phyloP scores from a whole-genome alignment of 2,888 invertebrate genomes.

The Embidobia sp. region DNA sequence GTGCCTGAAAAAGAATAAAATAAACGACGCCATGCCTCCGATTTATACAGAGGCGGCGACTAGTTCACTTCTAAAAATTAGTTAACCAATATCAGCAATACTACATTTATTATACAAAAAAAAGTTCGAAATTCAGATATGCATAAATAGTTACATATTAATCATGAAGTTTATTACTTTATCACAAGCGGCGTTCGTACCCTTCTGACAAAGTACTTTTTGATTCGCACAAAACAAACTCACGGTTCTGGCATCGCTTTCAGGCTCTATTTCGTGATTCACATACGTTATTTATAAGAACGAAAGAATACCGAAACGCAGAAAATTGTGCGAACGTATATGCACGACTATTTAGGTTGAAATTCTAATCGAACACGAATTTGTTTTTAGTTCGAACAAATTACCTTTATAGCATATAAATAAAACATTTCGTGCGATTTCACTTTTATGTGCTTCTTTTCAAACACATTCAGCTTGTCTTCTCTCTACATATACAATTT shows the following conservation, averaged over 20 bases:
- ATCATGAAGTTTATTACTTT: conserved; percentile 22
- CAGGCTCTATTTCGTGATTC: conserved; percentile 60
- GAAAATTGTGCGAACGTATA: conserved; percentile 8
- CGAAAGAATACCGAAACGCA: conserved; percentile 18
- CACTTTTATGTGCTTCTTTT: too few species aligned
- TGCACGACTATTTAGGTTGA: conserved; percentile 31
- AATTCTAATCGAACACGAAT: conserved; percentile 22
- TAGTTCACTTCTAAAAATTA: conserved; percentile 30
- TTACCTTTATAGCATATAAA: conserved; percentile 14
- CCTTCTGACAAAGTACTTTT: not conserved
- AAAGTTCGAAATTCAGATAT: not conserved
- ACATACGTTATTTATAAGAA: conserved; percentile 29
- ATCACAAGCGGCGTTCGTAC: not conserved
- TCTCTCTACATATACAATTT: too few species aligned
- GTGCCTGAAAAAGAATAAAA: conserved; percentile 67
- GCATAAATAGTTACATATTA: not conserved
- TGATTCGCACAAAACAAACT: conserved; percentile 1
- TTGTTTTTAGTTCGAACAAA: conserved; percentile 24
- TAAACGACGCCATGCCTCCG: conserved; percentile 32
- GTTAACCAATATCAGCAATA: conserved; percentile 15
- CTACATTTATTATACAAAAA: conserved; percentile 24
- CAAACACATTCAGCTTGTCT: too few species aligned
- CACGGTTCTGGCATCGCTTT: conserved; percentile 14
- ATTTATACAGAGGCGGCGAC: conserved; percentile 24
- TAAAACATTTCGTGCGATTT: conserved; percentile 32